Conservation (phyloP, 2,888 invertebrate species). For the Tetragonula carbonaria region DNA sequence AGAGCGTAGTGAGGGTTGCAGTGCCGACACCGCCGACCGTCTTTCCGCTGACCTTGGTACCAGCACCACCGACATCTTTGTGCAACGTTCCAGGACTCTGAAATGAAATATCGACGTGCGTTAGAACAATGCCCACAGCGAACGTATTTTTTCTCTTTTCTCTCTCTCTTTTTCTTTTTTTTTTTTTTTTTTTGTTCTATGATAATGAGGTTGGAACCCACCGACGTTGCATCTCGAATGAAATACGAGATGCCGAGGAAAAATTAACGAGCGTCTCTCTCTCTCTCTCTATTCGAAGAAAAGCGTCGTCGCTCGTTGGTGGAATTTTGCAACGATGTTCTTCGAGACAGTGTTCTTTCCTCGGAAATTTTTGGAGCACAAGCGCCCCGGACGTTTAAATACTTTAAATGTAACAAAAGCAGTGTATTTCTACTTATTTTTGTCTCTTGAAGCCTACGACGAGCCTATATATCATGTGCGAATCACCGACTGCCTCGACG, state of each 20-base stretch:
- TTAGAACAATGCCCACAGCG: slow-evolving; percentile 34
- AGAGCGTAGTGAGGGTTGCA: slow-evolving; percentile 82
- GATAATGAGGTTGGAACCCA: slow-evolving; percentile 35
- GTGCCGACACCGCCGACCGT: slow-evolving; percentile 82
- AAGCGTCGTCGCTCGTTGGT: too few species aligned
- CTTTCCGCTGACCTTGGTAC: slow-evolving; percentile 82
- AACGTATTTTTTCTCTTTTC: background rate
- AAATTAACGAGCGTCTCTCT: slow-evolving; percentile 4
- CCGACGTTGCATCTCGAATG: slow-evolving; percentile 4
- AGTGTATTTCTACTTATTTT: background rate
- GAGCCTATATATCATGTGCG: too few species aligned
- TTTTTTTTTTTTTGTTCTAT: background rate
- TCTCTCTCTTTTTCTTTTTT: background rate
- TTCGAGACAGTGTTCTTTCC: too few species aligned
- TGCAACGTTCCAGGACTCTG: slow-evolving; percentile 84
- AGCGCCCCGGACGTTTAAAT: too few species aligned
- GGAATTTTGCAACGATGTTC: background rate
- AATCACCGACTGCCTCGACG: too few species aligned
- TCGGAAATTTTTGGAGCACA: background rate
- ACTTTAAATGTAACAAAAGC: background rate
- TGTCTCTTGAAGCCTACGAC: background rate
- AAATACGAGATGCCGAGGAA: slow-evolving; percentile 9
- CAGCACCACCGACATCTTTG: slow-evolving; percentile 83
- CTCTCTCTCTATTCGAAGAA: background rate
- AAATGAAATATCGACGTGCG: slow-evolving; percentile 63